These are phyloP conservation scores for Wiebesia pumilae DNA, from an alignment of 1,140 invertebrate species.

Conservation along the genomic window DNA sequence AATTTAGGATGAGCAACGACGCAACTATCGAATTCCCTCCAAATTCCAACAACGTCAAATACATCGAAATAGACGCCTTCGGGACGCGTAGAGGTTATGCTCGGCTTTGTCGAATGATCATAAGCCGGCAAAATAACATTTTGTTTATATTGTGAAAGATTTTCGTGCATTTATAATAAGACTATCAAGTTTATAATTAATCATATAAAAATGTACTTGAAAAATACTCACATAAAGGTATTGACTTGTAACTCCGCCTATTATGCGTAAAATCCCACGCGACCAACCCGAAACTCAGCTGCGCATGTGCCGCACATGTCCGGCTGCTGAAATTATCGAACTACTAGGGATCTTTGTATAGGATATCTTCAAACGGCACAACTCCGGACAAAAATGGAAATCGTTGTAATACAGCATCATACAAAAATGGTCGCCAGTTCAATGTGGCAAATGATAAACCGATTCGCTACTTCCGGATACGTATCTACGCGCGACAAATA, in stretches of 20 bases:
- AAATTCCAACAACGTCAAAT: background rate
- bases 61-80: slow-evolving; percentile 22
- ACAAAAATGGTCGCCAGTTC: background rate
- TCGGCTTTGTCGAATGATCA: background rate
- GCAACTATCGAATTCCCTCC: background rate
- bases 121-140: background rate
- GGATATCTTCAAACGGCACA: background rate
- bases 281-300: slow-evolving; percentile 27
- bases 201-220: background rate
- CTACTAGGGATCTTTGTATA: background rate
- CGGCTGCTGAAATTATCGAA: slow-evolving; percentile 26
- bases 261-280: slow-evolving; percentile 32
- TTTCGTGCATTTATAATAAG: background rate
- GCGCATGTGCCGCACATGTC: slow-evolving; percentile 24
- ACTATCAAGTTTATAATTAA: background rate
- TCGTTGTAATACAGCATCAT: background rate
- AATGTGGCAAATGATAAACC: too few species aligned
- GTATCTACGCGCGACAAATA: too few species aligned
- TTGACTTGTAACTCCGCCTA: background rate
- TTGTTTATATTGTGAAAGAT: background rate
- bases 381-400: slow-evolving; percentile 6
- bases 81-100: slow-evolving; percentile 22
- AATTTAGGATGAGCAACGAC: background rate
- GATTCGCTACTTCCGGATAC: background rate
- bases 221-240: slow-evolving; percentile 44